phyloP scores from a whole-genome alignment of 2,797 vertebrate genomes.

The Scleropages formosus region DNA sequence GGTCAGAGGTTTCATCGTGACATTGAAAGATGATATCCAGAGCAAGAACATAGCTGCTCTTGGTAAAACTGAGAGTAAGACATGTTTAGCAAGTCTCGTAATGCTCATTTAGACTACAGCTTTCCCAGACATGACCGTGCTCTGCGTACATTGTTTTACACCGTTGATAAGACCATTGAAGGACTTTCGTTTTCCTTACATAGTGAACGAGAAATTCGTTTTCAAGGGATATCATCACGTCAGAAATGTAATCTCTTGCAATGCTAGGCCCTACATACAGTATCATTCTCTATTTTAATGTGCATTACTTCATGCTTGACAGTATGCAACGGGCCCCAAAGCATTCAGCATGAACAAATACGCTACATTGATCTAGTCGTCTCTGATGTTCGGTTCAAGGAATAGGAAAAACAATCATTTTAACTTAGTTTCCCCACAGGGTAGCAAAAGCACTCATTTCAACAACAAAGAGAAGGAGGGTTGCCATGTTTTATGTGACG shows the following conservation, averaged over 20 bases:
- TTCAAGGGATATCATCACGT: constrained; percentile 1
- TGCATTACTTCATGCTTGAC: constrained; percentile 21
- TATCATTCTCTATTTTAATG: constrained; percentile 23
- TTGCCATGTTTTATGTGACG: constrained; percentile 76
- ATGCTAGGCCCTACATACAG: background rate
- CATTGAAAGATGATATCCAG: background rate
- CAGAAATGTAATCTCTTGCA: background rate
- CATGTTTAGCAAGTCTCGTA: constrained; percentile 8
- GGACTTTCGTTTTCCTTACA: background rate
- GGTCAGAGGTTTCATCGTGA: background rate
- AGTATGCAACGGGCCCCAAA: constrained; percentile 13
- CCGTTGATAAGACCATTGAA: background rate
- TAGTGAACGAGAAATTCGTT: constrained; percentile 3
- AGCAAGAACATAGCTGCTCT: background rate
- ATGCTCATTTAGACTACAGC: background rate
- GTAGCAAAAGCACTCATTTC: constrained; percentile 62
- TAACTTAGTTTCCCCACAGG: constrained; percentile 60
- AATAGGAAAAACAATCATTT: constrained; percentile 53
- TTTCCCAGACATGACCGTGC: background rate
- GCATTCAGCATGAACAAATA: constrained; percentile 30
- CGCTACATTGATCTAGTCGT: constrained; percentile 27
- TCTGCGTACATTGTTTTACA: constrained; percentile 12
- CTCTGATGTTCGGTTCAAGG: constrained; percentile 31
- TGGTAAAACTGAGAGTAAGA: constrained; percentile 15
- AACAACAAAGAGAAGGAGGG: constrained; percentile 70